phyloP scores from a whole-genome alignment of 2,888 invertebrate species.

The Archips crataeganus region DNA sequence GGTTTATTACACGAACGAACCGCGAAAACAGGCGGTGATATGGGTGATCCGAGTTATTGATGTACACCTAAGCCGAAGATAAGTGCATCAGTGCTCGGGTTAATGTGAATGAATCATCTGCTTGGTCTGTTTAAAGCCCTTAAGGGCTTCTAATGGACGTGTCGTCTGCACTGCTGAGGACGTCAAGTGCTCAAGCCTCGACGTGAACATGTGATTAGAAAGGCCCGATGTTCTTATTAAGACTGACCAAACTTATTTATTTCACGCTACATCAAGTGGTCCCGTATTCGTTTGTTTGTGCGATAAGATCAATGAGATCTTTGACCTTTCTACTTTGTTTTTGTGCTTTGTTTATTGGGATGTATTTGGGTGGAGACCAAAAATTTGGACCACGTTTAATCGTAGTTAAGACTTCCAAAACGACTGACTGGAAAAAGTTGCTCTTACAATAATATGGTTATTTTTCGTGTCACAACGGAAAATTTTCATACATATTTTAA shows the following conservation, averaged over 20 bases:
- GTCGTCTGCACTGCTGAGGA: conserved; percentile 60
- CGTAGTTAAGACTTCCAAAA: too few relatives aligned
- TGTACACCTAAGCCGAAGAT: conserved; percentile 53
- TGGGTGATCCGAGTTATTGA: conserved; percentile 69
- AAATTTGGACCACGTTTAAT: too few relatives aligned
- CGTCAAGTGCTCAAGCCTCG: conserved; percentile 1
- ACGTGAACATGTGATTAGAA: conserved; percentile 12
- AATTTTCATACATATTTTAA: too few relatives aligned
- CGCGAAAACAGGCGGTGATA: conserved; percentile 59
- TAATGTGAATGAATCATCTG: conserved; percentile 26
- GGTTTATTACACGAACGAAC: conserved; percentile 52
- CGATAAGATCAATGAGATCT: conserved; percentile 16
- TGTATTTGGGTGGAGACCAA: not conserved
- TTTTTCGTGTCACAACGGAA: too few relatives aligned
- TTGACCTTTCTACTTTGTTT: conserved; percentile 13
- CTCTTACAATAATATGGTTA: too few relatives aligned
- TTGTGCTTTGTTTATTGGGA: not conserved
- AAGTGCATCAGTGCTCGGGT: conserved; percentile 11
- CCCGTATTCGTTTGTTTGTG: conserved; percentile 5
- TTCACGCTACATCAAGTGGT: conserved; percentile 5
- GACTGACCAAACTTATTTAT: conserved; percentile 8
- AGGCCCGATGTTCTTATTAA: conserved; percentile 11
- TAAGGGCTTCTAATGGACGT: conserved; percentile 52
- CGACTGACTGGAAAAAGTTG: too few relatives aligned
- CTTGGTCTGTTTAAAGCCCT: conserved; percentile 28